A percentile compares a stretch with the other conserved stretches of the same genome.
Evolutionary conservation across 2,797 vertebrate species (phyloP).

Genomic region (Brotula barbata): DNA sequence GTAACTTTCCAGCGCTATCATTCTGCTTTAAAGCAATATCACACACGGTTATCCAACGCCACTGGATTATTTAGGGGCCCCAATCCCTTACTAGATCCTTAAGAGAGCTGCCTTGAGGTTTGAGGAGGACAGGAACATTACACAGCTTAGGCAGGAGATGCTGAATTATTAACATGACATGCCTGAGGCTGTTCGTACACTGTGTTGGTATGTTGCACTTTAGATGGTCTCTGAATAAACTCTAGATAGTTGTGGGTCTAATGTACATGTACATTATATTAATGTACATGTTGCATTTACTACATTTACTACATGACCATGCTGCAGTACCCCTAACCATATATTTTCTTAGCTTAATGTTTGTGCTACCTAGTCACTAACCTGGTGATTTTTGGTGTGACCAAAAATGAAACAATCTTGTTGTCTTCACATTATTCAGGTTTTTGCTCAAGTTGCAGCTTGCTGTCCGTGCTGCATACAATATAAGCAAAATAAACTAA

Average conservation of each 20-base stretch:
- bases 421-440: too few species aligned
- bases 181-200: conserved; percentile 6
- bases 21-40: not conserved
- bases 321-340: too few species aligned
- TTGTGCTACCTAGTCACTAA: not conserved
- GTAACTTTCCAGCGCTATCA: too few species aligned
- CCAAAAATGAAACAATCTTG: too few species aligned
- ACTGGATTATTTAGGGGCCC: conserved; percentile 23
- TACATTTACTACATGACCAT: too few species aligned
- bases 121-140: conserved; percentile 20
- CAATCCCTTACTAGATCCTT: not conserved
- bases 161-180: conserved; percentile 50
- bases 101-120: not conserved
- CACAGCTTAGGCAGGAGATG: conserved; percentile 26
- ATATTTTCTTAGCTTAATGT: too few species aligned
- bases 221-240: not conserved
- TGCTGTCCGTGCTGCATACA: conserved; percentile 16
- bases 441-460: conserved; percentile 19
- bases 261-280: not conserved
- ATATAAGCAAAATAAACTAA: conserved; percentile 20
- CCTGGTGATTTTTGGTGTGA: not conserved
- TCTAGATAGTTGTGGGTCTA: too few species aligned
- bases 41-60: not conserved
- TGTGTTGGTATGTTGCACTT: conserved; percentile 11
- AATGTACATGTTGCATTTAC: too few species aligned